These are phyloP conservation scores for Melanaphis sacchari DNA, from an alignment of 1,140 invertebrate genomes.

Conservation along the genomic window DNA sequence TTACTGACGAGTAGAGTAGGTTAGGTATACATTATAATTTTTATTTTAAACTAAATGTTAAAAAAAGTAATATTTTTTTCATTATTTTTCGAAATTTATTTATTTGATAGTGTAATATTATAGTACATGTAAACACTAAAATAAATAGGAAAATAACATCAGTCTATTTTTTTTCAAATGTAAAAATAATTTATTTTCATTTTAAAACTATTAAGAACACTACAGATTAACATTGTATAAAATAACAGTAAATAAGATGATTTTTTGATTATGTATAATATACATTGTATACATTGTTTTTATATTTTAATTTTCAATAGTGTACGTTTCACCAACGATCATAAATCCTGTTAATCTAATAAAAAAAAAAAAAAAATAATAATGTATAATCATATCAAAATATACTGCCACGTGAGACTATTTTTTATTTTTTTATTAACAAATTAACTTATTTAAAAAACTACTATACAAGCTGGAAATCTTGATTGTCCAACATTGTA, in stretches of 20 bases:
- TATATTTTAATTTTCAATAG: neutral
- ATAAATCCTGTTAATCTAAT: neutral
- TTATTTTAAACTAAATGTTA: too few species aligned
- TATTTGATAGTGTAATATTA: too few species aligned
- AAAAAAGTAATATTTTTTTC: too few species aligned
- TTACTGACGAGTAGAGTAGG: too few species aligned
- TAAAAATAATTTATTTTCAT: neutral
- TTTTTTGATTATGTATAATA: slow-evolving; percentile 16
- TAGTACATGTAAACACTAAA: neutral
- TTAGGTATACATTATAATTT: too few species aligned
- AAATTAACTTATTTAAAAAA: neutral
- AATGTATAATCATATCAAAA: neutral
- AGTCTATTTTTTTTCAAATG: neutral
- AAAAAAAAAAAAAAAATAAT: neutral
- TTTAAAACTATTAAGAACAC: neutral
- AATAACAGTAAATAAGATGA: neutral
- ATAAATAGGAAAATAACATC: neutral
- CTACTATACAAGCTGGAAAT: neutral
- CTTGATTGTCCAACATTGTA: neutral
- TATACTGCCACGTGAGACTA: neutral
- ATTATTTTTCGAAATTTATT: too few species aligned
- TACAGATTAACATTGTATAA: neutral
- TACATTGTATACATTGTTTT: too few species aligned
- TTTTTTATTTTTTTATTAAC: neutral
- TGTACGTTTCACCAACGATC: neutral